Evolutionary conservation across 30 jellyfish, hydroid and myxozoan genomes (phyloP), one percentile per base, ranked within the genome.

Genomic region (Hydractinia echinata): DNA sequence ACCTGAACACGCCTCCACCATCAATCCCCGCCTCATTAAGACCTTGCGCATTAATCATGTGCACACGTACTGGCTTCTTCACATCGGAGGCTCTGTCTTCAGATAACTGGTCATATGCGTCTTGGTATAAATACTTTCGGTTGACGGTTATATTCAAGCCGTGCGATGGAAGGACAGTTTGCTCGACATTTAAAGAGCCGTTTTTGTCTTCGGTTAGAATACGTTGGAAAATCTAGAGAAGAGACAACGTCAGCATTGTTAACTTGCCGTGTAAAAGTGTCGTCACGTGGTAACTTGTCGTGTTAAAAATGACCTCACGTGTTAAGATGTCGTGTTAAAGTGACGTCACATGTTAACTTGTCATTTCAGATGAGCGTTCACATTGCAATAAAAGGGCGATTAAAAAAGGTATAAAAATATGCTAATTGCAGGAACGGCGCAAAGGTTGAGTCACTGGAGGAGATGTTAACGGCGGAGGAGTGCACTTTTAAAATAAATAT

Each of bases 21-120:
- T 92, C 98, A 9, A 92, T 92, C 14, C 98, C 98, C 8, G 98
- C 98, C 61, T 92, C 98, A 69, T 92, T 96, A 21, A 92, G 73
- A 49, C 98, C 98, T 61, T 92, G 98, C 5, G 96, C 96, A 60
- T 92, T 92, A 61, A 92, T 92, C 98, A 92, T 92, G 64, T 92
- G 90, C 53, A 92, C 89, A 49, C 96, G 91, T 51, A 92, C 74
- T 10, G 77, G 86, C 66, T 80, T 78, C 77, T 87, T 87, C n/a
- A 92, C 87, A 67, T 92, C 86, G 11, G 96, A 87, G 9, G 90
- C 96, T 79, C 96, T 70, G n/a, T 92, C 96, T 67, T 83, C 95
- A 4, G 98, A 92, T 5, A 92, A 92, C 76, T 92, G 98, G 73
- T 92, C 98, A 69, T 77, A 92, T 7, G 98, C 98, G 72, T 92